phyloP scores from a whole-genome alignment of 2,888 invertebrate genomes.

The Polyommatus iphigenia region DNA sequence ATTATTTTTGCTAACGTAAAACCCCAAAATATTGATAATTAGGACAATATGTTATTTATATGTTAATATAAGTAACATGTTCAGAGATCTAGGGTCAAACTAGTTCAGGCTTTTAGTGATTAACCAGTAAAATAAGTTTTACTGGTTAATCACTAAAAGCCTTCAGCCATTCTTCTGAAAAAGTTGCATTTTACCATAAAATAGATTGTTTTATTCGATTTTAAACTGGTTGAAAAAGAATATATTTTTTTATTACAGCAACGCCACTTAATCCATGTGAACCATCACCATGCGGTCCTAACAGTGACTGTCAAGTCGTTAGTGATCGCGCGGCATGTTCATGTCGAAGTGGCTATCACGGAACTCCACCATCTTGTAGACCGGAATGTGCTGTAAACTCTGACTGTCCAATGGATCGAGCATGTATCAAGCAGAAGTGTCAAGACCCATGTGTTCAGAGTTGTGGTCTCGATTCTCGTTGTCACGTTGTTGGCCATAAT shows the following conservation, averaged over 20 bases:
- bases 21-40: too few relatives aligned
- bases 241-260: slow-evolving; percentile 44
- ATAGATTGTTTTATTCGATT: background rate
- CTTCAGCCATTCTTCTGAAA: background rate
- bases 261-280: slow-evolving; percentile 82
- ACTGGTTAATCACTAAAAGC: too few relatives aligned
- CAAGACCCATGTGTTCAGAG: slow-evolving; percentile 87
- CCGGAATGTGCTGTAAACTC: slow-evolving; percentile 89
- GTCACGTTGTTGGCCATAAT: slow-evolving; percentile 89
- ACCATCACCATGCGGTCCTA: slow-evolving; percentile 88
- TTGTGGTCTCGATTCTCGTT: slow-evolving; percentile 88
- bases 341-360: slow-evolving; percentile 84
- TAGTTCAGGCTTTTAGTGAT: background rate
- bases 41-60: too few relatives aligned
- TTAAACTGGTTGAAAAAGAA: background rate
- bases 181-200: background rate
- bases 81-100: background rate
- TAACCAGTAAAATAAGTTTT: background rate
- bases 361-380: slow-evolving; percentile 87
- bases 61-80: too few relatives aligned
- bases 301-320: slow-evolving; percentile 86
- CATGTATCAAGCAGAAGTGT: slow-evolving; percentile 89
- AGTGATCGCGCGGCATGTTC: slow-evolving; percentile 87
- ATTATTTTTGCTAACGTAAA: too few relatives aligned
- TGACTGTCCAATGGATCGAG: slow-evolving; percentile 85